Base-by-base conservation (phyloP, 2,888 invertebrate species). In the Lasioglossum malachurum region DNA sequence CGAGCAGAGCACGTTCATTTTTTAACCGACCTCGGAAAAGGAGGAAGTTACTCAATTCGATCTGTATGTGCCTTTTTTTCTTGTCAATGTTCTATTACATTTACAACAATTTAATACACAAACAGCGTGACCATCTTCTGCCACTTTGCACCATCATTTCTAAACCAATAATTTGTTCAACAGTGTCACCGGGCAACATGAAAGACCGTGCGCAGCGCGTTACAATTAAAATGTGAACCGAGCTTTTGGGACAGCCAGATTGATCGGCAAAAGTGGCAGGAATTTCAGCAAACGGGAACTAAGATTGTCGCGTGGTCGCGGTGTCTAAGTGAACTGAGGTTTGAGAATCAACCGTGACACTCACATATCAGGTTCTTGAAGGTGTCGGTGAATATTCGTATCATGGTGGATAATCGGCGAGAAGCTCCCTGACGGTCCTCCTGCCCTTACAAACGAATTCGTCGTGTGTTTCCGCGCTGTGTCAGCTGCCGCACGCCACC, bases 361-460 rank as follows among this genome's bases (percentile, higher is more conserved):
- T 95, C 93, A 95, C 95, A 93, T 92, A 95, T 94, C 57, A 94
- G 91, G 86, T 93, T 93, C 86, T 90, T 94, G 90, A 95, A 92
- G 93, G 93, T 93, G 89, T 94, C 94, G 72, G 93, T 88, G 90
- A 95, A 93, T 90, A 94, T 94, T 92, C 93, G 94, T 82, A 94
- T 93, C 94, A 94, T 94, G 88, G 87, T 94, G 93, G 83, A 77
- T 78, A 53, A 72, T 84, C 77, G 49, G 57, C 44, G 44, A 76
- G 75, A 57, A 74, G 72, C 80, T 69, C 77, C 77, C 83, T 67
- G 67, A 64, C 72, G 85, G 71, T 67, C 82, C 84, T 80, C 76
- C 77, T 60, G 23, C 72, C 72, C 23, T 71, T 77, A 75, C 71
- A 38, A 88, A 71, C 46, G 76, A 84, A 77, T 57, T 83, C 69